Evolutionary conservation across 2,113 vertebrate genomes (phyloP).

Genomic region (Calypte anna): DNA sequence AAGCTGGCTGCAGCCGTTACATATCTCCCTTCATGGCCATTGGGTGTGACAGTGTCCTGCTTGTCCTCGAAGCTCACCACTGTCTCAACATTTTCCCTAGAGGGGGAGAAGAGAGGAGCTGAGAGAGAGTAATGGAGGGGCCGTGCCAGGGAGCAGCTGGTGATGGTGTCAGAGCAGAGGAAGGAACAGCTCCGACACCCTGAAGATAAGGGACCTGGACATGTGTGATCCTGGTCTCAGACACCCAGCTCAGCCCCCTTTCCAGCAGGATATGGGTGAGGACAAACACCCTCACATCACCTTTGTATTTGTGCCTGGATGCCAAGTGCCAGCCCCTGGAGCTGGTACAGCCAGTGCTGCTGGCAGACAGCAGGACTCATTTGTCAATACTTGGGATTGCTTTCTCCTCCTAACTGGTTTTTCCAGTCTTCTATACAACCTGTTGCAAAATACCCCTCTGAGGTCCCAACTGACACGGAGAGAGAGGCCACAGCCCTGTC

Average conservation of each 20-base stretch:
- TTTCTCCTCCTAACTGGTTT: slow-evolving; percentile 31
- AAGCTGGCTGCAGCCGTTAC: slow-evolving; percentile 9
- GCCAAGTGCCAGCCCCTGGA: not conserved
- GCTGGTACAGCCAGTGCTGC: not conserved
- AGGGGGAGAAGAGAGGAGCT: not conserved
- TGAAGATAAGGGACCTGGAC: not conserved
- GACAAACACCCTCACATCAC: rapidly evolving
- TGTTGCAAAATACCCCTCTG: slow-evolving; percentile 3
- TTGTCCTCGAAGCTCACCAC: slow-evolving; percentile 2
- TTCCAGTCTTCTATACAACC: slow-evolving; percentile 22
- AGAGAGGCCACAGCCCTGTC: not conserved
- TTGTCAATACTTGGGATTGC: not conserved
- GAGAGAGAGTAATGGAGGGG: not conserved
- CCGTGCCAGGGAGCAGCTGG: rapidly evolving
- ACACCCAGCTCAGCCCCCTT: not conserved
- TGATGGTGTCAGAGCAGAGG: not conserved
- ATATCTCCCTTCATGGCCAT: slow-evolving; percentile 61
- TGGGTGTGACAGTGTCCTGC: slow-evolving; percentile 31
- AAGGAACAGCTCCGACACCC: not conserved
- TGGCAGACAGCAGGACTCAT: not conserved
- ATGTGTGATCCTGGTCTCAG: rapidly evolving
- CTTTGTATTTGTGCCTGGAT: not conserved
- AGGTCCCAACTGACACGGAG: rapidly evolving
- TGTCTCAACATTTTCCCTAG: slow-evolving; percentile 17
- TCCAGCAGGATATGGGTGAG: not conserved